Percentiles rank a stretch among this genome's conserved stretches.
Evolutionary conservation across 2,888 invertebrate species (phyloP).

Genomic region (Cataglyphis rosenhaueri): DNA sequence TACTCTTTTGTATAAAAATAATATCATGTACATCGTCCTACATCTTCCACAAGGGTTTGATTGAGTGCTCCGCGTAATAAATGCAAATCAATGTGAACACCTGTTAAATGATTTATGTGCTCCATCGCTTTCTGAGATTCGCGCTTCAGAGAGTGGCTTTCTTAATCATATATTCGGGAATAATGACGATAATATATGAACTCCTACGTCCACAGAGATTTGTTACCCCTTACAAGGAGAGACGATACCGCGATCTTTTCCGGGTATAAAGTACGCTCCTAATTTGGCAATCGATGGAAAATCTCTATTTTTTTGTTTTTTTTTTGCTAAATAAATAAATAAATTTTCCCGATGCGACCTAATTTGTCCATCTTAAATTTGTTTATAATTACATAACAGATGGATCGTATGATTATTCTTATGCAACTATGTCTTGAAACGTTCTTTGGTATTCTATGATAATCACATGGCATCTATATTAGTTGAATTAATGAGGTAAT

Average conservation of each 20-base stretch:
- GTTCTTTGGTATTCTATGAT: slow-evolving; percentile 31
- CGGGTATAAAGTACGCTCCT: slow-evolving; percentile 34
- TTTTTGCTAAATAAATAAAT: background rate
- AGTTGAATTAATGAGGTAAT: slow-evolving; percentile 64
- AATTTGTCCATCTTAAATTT: slow-evolving; percentile 27
- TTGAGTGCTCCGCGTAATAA: slow-evolving; percentile 12
- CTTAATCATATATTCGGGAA: slow-evolving; percentile 57
- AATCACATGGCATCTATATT: slow-evolving; percentile 46
- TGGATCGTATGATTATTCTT: slow-evolving; percentile 27
- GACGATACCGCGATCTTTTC: slow-evolving; percentile 39
- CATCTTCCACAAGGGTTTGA: background rate
- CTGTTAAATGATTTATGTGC: slow-evolving; percentile 41
- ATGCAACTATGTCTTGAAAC: slow-evolving; percentile 43
- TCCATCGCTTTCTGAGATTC: slow-evolving; percentile 24
- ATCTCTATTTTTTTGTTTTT: slow-evolving; percentile 18
- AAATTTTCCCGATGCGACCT: slow-evolving; percentile 38
- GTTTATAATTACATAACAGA: slow-evolving; percentile 33
- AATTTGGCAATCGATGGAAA: slow-evolving; percentile 28
- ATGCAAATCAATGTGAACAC: slow-evolving; percentile 23
- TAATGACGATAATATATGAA: slow-evolving; percentile 57
- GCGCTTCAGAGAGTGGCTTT: slow-evolving; percentile 30
- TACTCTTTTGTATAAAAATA: slow-evolving; percentile 28
- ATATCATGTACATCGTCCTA: background rate
- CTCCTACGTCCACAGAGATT: slow-evolving; percentile 26
- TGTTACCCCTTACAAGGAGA: slow-evolving; percentile 55